phyloP scores from a whole-genome alignment of 2,888 invertebrate genomes.

The Molorchus minor region DNA sequence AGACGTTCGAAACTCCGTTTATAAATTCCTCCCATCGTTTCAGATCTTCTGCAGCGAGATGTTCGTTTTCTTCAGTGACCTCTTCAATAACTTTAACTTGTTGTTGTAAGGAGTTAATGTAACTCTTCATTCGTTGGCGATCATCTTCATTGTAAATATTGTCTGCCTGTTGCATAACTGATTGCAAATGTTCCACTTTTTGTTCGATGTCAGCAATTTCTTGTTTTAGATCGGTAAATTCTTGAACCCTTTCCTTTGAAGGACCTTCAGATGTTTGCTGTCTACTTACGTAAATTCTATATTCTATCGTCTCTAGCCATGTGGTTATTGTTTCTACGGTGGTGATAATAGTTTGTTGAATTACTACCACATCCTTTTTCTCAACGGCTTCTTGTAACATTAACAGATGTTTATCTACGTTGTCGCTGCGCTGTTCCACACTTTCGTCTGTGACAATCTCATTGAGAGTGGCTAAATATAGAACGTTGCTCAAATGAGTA shows the following conservation, averaged over 20 bases:
- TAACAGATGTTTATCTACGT: slow-evolving; percentile 70
- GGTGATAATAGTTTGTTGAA: slow-evolving; percentile 76
- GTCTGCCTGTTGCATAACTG: slow-evolving; percentile 65
- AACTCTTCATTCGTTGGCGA: slow-evolving; percentile 65
- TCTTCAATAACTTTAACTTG: slow-evolving; percentile 78
- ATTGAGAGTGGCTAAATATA: slow-evolving; percentile 70
- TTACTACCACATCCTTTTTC: slow-evolving; percentile 66
- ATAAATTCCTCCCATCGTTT: slow-evolving; percentile 78
- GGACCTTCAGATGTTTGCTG: slow-evolving; percentile 68
- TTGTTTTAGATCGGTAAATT: slow-evolving; percentile 71
- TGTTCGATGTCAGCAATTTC: slow-evolving; percentile 74
- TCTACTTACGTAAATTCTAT: slow-evolving; percentile 73
- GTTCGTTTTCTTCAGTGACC: slow-evolving; percentile 70
- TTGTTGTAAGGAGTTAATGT: slow-evolving; percentile 69
- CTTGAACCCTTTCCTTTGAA: slow-evolving; percentile 69
- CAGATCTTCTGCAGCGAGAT: slow-evolving; percentile 68
- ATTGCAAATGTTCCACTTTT: slow-evolving; percentile 72
- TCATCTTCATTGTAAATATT: slow-evolving; percentile 64
- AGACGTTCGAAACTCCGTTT: slow-evolving; percentile 70
- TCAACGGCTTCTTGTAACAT: slow-evolving; percentile 69
- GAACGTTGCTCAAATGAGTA: slow-evolving; percentile 69
- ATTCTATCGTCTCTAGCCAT: slow-evolving; percentile 87
- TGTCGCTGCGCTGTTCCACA: slow-evolving; percentile 65
- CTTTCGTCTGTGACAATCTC: slow-evolving; percentile 67
- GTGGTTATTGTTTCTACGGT: slow-evolving; percentile 83